phyloP scores from a whole-genome alignment of 2,888 invertebrate species.

The Desoria tigrina region DNA sequence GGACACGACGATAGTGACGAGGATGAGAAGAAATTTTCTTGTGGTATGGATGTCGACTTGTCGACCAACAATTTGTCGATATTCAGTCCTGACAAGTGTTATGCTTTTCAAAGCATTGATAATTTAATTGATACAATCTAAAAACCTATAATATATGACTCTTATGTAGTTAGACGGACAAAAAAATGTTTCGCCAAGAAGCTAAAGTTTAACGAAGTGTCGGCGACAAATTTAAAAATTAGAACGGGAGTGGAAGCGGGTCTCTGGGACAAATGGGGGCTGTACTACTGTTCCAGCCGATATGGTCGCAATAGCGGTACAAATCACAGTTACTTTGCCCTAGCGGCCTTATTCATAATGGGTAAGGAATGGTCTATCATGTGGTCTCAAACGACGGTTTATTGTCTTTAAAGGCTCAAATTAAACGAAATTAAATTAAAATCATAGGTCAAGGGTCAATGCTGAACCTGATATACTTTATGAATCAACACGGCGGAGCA shows the following conservation, averaged over 20 bases:
- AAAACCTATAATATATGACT: no score
- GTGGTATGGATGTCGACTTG: no score
- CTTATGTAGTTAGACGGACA: no score
- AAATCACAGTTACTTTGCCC: constrained; percentile 28
- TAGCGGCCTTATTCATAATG: constrained; percentile 22
- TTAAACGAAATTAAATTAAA: no score
- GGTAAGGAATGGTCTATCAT: constrained; percentile 17
- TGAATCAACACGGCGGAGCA: constrained; percentile 37
- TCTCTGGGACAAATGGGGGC: constrained; percentile 25
- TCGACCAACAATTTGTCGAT: no score
- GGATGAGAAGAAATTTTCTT: no score
- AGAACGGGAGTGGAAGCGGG: constrained; percentile 11
- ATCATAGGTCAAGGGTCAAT: constrained; percentile 40
- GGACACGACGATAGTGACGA: no score
- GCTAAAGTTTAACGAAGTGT: neutral
- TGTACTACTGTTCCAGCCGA: constrained; percentile 37
- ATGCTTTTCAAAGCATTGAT: no score
- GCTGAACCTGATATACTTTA: constrained; percentile 36
- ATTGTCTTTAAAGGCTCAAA: neutral
- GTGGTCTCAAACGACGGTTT: no score
- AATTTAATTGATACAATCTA: no score
- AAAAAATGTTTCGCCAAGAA: no score
- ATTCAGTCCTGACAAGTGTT: no score
- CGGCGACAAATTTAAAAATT: constrained; percentile 11
- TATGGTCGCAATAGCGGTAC: constrained; percentile 29